Evolutionary conservation across 2,888 invertebrate genomes (phyloP).

Genomic region (Opisthograptis luteolata): DNA sequence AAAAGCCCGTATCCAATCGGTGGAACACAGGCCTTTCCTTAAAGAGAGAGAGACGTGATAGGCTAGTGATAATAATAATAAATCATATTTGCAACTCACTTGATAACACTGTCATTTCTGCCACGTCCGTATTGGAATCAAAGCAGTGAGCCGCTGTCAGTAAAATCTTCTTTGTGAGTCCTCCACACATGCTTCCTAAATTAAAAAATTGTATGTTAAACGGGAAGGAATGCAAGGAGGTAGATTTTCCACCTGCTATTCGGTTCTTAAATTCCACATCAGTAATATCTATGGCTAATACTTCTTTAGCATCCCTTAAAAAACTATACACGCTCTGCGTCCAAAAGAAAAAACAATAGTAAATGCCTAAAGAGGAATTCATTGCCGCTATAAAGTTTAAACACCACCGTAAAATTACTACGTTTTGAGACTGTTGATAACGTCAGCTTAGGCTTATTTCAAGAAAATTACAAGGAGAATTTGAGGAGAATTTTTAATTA

Average conservation of each 20-base stretch:
- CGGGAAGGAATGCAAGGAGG: neutral
- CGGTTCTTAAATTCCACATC: neutral
- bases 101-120: conserved; percentile 49
- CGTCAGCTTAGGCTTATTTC: neutral
- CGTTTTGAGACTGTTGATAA: neutral
- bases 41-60: no score
- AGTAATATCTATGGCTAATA: neutral
- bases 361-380: neutral
- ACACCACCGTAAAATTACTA: neutral
- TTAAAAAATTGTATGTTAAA: conserved; percentile 50
- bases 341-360: neutral
- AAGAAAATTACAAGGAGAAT: neutral
- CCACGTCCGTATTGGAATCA: conserved; percentile 45
- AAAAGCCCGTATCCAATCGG: no score
- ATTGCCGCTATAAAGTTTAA: neutral
- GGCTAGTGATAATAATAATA: no score
- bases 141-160: conserved; percentile 59
- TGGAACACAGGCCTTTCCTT: no score
- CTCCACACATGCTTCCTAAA: conserved; percentile 47
- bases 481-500: neutral
- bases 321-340: neutral
- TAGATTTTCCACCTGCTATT: neutral
- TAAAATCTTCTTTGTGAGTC: conserved; percentile 46
- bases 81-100: conserved; percentile 37
- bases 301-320: neutral